These are phyloP conservation scores for Catonia carolina DNA, from an alignment of 2,888 invertebrate genomes.

Conservation along the genomic window DNA sequence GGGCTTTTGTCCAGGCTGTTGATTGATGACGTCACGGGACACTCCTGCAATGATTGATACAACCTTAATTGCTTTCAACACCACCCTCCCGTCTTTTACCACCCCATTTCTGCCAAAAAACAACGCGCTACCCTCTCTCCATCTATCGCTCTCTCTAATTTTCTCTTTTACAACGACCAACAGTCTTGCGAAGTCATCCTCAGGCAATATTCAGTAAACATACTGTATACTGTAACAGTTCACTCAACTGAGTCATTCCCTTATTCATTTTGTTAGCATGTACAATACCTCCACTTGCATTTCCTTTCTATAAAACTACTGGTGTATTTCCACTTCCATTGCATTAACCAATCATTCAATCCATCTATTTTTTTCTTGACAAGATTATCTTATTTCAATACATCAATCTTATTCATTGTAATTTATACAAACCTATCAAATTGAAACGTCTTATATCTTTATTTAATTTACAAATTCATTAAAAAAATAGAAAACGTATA, in stretches of 20 bases:
- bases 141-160: background rate
- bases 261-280: background rate
- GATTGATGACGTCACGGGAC: slow-evolving; percentile 14
- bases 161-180: background rate
- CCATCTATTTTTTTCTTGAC: slow-evolving; percentile 6
- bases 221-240: too few relatives aligned
- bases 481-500: too few relatives aligned
- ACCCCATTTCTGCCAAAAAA: slow-evolving; percentile 5
- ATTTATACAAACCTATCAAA: too few relatives aligned
- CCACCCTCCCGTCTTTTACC: background rate
- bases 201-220: background rate
- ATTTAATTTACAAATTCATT: too few relatives aligned
- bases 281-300: background rate
- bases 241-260: background rate
- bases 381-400: slow-evolving; percentile 2
- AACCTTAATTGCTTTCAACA: slow-evolving; percentile 15
- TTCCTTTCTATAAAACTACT: background rate
- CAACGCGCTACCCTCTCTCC: background rate
- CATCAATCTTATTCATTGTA: slow-evolving; percentile 2
- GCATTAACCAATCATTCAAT: slow-evolving; percentile 11
- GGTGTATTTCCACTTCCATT: background rate
- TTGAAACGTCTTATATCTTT: too few relatives aligned
- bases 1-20: slow-evolving; percentile 12
- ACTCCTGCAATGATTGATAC: slow-evolving; percentile 14
- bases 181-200: slow-evolving; percentile 8